Evolutionary conservation across 2,113 vertebrate species (phyloP).

Genomic region (Platysternon megacephalum): DNA sequence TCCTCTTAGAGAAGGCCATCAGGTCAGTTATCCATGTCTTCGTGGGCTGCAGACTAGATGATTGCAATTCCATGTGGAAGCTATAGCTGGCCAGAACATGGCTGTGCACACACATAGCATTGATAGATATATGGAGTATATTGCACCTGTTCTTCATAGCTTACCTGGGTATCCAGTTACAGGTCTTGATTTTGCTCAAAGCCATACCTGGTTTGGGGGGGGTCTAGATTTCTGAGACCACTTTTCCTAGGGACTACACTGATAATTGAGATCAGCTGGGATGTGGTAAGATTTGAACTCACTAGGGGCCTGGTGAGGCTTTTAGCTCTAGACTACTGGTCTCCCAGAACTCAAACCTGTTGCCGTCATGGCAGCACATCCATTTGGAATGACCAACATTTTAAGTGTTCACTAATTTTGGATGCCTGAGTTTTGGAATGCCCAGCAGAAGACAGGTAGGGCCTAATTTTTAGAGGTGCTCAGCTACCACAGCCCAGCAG

Average conservation of each 20-base stretch:
- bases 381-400: not conserved
- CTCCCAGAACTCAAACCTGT: not conserved
- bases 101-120: not conserved
- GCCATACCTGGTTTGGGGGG: not conserved
- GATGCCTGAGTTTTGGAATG: not conserved
- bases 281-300: not conserved
- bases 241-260: not conserved
- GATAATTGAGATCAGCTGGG: not conserved
- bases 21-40: not conserved
- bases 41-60: not conserved
- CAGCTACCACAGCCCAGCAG: not conserved
- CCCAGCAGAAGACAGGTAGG: not conserved
- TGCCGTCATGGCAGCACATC: not conserved
- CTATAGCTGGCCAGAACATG: not conserved
- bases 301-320: not conserved
- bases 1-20: not conserved
- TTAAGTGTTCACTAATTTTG: not conserved
- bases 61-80: not conserved
- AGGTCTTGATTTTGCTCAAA: not conserved
- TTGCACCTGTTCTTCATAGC: not conserved
- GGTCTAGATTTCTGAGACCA: not conserved
- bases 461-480: not conserved
- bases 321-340: not conserved
- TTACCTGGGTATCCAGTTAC: not conserved
- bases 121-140: not conserved